Conservation (phyloP, 92 coral and sea anemone genomes). For the Ricordea florida region DNA sequence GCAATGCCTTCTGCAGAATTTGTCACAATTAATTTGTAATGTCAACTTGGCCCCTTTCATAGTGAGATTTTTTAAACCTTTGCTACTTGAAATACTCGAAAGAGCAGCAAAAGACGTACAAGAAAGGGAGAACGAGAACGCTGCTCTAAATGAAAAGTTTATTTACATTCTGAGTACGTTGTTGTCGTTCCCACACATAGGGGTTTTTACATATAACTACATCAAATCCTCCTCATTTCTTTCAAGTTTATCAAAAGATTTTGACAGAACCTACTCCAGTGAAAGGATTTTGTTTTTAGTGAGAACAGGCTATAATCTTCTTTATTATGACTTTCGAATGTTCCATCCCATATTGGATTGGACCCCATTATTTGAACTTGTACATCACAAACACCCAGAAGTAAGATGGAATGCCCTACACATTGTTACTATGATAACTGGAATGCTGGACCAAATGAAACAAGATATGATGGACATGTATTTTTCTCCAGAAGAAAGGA, state of each 20-base stretch:
- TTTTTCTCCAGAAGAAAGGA: constrained; percentile 41
- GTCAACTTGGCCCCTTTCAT: constrained; percentile 46
- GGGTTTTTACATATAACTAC: constrained; percentile 64
- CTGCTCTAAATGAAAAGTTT: constrained; percentile 41
- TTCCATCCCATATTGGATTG: constrained; percentile 75
- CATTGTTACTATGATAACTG: constrained; percentile 73
- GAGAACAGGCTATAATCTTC: constrained; percentile 73
- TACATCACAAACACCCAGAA: constrained; percentile 36
- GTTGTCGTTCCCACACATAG: constrained; percentile 59
- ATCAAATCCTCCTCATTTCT: constrained; percentile 53
- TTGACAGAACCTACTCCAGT: neutral
- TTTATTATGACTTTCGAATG: constrained; percentile 58
- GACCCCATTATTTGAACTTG: constrained; percentile 55
- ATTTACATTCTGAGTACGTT: constrained; percentile 70
- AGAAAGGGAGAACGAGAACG: constrained; percentile 1
- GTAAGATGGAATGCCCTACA: constrained; percentile 69
- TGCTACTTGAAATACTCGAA: constrained; percentile 79
- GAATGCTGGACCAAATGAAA: constrained; percentile 67
- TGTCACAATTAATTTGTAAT: constrained; percentile 61
- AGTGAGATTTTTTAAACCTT: constrained; percentile 69
- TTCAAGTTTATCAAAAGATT: constrained; percentile 18
- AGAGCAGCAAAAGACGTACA: constrained; percentile 41
- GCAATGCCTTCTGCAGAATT: constrained; percentile 66
- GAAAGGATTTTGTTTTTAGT: constrained; percentile 40
- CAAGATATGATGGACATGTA: constrained; percentile 48